These are phyloP conservation scores for Eupithecia pulchellata DNA, from an alignment of 2,888 invertebrate genomes.

Conservation along the genomic window DNA sequence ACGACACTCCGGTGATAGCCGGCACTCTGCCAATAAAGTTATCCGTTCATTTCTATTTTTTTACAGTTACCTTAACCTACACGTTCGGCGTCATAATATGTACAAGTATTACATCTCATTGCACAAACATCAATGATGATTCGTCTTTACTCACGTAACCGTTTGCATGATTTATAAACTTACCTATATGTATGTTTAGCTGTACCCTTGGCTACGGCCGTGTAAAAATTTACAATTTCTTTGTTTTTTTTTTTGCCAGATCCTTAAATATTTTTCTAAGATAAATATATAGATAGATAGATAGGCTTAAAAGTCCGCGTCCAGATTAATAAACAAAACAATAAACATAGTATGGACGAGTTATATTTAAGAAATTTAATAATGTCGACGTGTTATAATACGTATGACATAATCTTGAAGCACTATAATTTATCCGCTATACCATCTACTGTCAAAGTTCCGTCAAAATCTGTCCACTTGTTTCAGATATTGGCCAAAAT, in stretches of 20 bases:
- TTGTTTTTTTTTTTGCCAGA: background rate
- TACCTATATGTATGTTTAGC: background rate
- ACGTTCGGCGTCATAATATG: background rate
- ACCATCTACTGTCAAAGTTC: background rate
- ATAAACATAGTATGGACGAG: too few species aligned
- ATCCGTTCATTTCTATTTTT: background rate
- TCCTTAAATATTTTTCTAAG: background rate
- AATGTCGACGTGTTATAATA: too few species aligned
- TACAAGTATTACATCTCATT: background rate
- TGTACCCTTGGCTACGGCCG: background rate
- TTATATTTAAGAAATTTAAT: too few species aligned
- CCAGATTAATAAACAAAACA: too few species aligned
- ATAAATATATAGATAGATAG: too few species aligned
- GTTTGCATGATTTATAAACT: conserved; percentile 41
- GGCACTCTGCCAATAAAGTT: background rate
- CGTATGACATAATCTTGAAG: too few species aligned
- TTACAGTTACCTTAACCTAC: background rate
- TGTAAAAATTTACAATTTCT: background rate
- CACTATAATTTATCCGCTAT: too few species aligned
- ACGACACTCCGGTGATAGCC: background rate
- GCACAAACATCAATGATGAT: conserved; percentile 40
- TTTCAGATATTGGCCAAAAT: too few species aligned
- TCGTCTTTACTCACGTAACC: conserved; percentile 47
- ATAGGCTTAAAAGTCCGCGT: too few species aligned
- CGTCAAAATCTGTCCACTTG: too few species aligned